Base-by-base conservation (phyloP, 1,140 invertebrate species). In the Drosophila miranda region DNA sequence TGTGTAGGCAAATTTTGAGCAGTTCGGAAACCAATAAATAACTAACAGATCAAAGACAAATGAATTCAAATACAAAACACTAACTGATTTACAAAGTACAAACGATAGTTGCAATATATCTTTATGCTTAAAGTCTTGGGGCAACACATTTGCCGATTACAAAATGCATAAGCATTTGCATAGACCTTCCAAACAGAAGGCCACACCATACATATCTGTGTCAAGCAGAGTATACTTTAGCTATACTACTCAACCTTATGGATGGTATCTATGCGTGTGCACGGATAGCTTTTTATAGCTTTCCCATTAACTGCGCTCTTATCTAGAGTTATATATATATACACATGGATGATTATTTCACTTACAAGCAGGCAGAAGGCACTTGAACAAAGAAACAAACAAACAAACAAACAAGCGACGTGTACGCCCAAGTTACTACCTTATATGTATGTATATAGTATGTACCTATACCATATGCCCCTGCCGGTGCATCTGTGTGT, bases 371-470 rank as follows among this genome's bases (percentile, higher is more conserved):
- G 43, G 59, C 62, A 19, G 49, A 81, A 84, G 81, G 81, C 81
- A 84, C 81, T 87, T 86, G 68, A 84, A 84, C 69, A 86, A 84
- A 77, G 82, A 80, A 72, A 48, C 42, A 79, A 81, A 73, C 60
- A 80, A 80, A 72, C 60, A 80, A 84, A 84, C 80, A 86, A 77
- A 51, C 66, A 54, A 62, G 53, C 52, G 51, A 60, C 43, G 53
- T 63, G 46, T 51, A 67, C 75, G 53, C 63, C 70, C 59, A 62
- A 76, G 76, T 62, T 66, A 74, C 57, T 63, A 55, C 51, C 49
- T 11, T 38, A 66, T 64, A 46, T 58, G 48, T 53, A 49, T 14
- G 19, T 8, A 50, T 62, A 26, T 57, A 72, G 30, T 45, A 30
- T 57, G n/a, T 51, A 50, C 11, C 14, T 45, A 34, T 46, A 26